Evolutionary conservation across 1,140 invertebrate genomes (phyloP), one percentile per base, ranked within the genome.

Genomic region (Penaeus vannamei): DNA sequence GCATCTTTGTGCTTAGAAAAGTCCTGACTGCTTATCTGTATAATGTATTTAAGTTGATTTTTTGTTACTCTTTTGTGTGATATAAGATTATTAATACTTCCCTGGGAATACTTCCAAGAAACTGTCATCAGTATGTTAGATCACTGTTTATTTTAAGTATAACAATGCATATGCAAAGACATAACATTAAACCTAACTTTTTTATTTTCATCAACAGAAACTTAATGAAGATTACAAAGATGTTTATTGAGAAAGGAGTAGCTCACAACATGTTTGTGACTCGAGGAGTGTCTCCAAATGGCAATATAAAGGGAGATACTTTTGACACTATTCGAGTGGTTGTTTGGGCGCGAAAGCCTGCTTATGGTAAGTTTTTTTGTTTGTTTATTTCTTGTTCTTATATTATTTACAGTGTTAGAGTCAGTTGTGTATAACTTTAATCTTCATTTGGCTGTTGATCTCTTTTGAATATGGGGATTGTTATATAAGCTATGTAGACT

Each of bases 231-330:
- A 91, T 96, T 20, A 91, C 95, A 1, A 90, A 94, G 29, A 94
- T 93, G 91, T 93, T 96, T 8, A 92, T 95, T 85, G 90, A 94
- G 46, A 94, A 94, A 29, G 93, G 94, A 81, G 94, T 96, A 72
- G 94, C 96, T 19, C 95, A 96, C 91, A 96, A 96, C 92, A 91
- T 96, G 62, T 95, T 94, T 80, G 94, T 96, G 26, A 96, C 95
- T 22, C 92, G 95, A 92, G 94, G 94, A 8, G 93, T 92, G 83
- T 91, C 69, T 83, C 88, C 91, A 61, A 80, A 91, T 26, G 60
- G 80, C n/a, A 42, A 64, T 29, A 46, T 77, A n/a, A 92, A 91
- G 88, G 61, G 8, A 79, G 81, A 83, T 92, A 91, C 85, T 53
- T 53, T 53, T 53, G 92, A 93, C 83, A 93, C 94, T 64, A 83